Percentiles rank a stretch among this genome's conserved stretches.
These are phyloP conservation scores for Loris lydekkerianus DNA, from an alignment of 2,797 vertebrate species.

Conservation along the genomic window DNA sequence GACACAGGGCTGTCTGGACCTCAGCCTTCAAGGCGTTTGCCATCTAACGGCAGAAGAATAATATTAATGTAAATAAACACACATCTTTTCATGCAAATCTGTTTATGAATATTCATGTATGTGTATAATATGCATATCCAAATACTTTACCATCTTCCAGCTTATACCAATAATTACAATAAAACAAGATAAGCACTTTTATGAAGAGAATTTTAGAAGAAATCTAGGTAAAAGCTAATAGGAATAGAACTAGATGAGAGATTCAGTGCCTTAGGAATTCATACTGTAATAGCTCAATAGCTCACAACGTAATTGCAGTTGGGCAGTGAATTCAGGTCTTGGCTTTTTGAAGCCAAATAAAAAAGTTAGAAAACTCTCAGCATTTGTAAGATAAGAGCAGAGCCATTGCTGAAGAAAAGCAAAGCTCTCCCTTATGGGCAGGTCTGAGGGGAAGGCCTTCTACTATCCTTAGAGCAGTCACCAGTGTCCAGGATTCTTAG, in stretches of 20 bases:
- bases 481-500: background rate
- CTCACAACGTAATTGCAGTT: background rate
- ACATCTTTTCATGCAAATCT: background rate
- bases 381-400: background rate
- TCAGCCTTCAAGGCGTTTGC: background rate
- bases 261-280: slow-evolving; percentile 20
- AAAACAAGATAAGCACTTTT: slow-evolving; percentile 7
- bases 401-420: background rate
- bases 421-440: background rate
- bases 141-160: background rate
- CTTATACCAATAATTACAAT: slow-evolving; percentile 34
- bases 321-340: background rate
- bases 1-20: background rate
- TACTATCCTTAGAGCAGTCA: background rate
- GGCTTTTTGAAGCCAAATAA: background rate
- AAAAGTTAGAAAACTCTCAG: background rate
- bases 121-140: background rate
- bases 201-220: slow-evolving; percentile 4
- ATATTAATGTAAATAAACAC: background rate
- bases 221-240: background rate
- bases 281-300: background rate
- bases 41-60: slow-evolving; percentile 2
- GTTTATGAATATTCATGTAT: background rate
- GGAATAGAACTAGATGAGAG: background rate
- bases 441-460: background rate